Evolutionary conservation across 1,140 invertebrate species (phyloP), one percentile per base, ranked within the genome.

Genomic region (Euwallacea similis): DNA sequence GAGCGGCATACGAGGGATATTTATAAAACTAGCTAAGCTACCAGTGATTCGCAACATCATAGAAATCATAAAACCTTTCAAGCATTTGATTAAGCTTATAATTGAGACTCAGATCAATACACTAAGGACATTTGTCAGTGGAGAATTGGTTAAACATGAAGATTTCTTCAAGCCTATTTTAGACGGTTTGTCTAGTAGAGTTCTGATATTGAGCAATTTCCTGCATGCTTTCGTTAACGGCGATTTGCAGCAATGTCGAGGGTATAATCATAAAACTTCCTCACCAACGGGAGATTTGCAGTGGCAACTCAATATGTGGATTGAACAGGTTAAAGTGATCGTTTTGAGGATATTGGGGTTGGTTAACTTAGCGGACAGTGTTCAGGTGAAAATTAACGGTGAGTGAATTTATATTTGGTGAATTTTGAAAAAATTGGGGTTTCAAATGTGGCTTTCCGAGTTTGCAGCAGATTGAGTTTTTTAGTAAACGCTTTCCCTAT

Each of bases 131-230:
- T 33, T 33, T 4, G 4, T 33, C 21, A 33, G 21, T 33, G 21
- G 4, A 33, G 21, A 33, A 33, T 33, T 33, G 21, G 6, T 3
- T 2, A 66, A 66, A 21, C 63, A 66, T 43, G 11, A 7, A 0
- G 47, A 66, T 7, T 66, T 66, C 21, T 66, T 66, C 47, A 7
- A 54, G 41, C 63, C 63, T 6, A 66, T 66, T 56, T 54, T 54
- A 4, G 33, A 66, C 43, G 33, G 46, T n/a, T 54, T 54, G 54
- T 15, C 63, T 1, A 66, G 11, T 13, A 55, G 50, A 42, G 15
- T 66, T 56, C 46, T 66, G 9, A 66, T 66, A n/a, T 42, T 66
- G 7, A 7, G 46, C 16, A 66, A 66, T 15, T 46, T 46, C 2
- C 4, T 66, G 8, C 47, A 66, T 43, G 63, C 63, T 9, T 46